phyloP scores from a whole-genome alignment of 2,888 invertebrate species.

The Cerceris ruficornis region DNA sequence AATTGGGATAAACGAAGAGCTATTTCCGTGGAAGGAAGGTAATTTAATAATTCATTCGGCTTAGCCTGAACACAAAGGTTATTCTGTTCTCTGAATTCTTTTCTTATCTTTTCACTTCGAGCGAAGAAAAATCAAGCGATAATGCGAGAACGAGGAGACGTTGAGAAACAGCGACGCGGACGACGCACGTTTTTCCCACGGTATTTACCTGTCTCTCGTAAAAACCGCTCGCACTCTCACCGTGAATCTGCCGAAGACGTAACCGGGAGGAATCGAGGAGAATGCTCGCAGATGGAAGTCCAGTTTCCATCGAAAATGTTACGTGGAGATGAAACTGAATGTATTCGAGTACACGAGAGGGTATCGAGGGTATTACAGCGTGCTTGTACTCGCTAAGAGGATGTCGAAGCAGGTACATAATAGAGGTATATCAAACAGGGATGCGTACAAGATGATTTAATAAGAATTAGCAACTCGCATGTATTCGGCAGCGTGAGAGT shows the following conservation, averaged over 20 bases:
- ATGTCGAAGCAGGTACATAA: neutral
- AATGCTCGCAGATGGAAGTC: neutral
- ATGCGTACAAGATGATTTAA: too few species aligned
- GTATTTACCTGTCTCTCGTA: slow-evolving; percentile 12
- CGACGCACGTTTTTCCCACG: slow-evolving; percentile 6
- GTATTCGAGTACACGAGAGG: too few species aligned
- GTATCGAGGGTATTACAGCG: too few species aligned
- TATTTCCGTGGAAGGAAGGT: too few species aligned
- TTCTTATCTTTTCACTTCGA: neutral
- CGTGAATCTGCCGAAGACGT: neutral
- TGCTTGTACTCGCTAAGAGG: neutral
- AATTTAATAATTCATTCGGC: too few species aligned
- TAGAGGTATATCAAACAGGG: neutral
- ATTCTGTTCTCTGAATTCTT: neutral
- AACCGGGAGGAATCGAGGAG: neutral
- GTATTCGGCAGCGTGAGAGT: too few species aligned
- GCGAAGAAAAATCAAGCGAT: neutral
- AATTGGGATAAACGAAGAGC: too few species aligned
- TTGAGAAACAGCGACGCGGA: neutral
- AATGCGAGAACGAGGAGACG: neutral
- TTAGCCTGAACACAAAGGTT: too few species aligned
- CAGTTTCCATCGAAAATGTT: too few species aligned
- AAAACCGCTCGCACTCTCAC: neutral
- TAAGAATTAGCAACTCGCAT: too few species aligned
- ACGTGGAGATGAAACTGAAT: too few species aligned